Base-by-base conservation (phyloP, 2,888 invertebrate species). In the Cephus spinipes region DNA sequence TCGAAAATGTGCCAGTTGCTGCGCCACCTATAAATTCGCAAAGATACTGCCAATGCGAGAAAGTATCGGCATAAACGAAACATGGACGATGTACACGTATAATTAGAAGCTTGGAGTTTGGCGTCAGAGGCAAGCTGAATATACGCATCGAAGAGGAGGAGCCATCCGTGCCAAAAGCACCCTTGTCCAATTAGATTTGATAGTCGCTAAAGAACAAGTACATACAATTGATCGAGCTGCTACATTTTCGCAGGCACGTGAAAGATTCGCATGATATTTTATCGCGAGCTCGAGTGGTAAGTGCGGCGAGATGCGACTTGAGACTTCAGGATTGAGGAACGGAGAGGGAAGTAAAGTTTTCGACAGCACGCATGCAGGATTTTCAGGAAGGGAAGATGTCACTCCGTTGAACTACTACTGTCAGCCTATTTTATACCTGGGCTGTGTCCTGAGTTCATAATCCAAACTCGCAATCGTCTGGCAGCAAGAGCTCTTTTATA, bases 21-120 rank as follows among this genome's bases (percentile, higher is more conserved):
- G 30, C 69, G 69, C 30, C 12, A 12, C 4, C 4, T 31, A 33
- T 15, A 15, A 4, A 73, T 73, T 35, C 34, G 6, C 34, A 23
- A 33, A 73, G 35, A 34, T 83, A 83, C 87, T 87, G 87, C 89
- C 89, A 90, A 90, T 90, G 89, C 88, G 87, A 90, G 85, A 88
- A 87, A 87, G 85, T 86, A 87, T 88, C 84, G 86, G 79, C 81
- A 78, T 79, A 79, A 80, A 85, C 88, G 88, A 88, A 90, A 90
- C 84, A 88, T 90, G 89, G 90, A 87, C 85, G 86, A 84, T 79
- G 84, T 90, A n/a, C n/a, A n/a, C n/a, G n/a, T n/a, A 89, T 90
- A 90, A 91, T 91, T 90, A 91, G 90, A 87, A 85, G 81, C 83
- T 84, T 83, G 86, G 86, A 83, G 83, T 73, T 79, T 40, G 40